A percentile compares a stretch with the other conserved stretches of the same genome.
Evolutionary conservation across 2,888 invertebrate genomes (phyloP).

Genomic region (Siphlonurus alternatus): DNA sequence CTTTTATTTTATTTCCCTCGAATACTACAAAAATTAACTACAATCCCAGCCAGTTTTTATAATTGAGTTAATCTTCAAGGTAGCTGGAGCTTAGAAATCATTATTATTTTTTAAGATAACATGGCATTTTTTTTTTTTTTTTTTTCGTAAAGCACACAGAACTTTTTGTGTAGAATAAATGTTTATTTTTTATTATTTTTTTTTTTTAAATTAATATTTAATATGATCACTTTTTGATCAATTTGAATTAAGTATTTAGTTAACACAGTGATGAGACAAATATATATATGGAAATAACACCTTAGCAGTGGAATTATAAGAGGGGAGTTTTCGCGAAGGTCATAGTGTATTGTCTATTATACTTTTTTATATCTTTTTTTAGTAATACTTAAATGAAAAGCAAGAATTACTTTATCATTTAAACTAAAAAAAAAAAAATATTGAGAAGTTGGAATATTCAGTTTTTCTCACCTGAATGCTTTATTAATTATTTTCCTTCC

Average conservation of each 20-base stretch:
- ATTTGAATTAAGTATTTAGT: background rate
- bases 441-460: background rate
- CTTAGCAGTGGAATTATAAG: background rate
- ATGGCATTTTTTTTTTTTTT: slow-evolving; percentile 10
- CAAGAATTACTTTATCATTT: background rate
- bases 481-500: background rate
- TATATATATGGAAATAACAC: background rate
- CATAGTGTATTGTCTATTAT: too few relatives aligned
- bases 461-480: background rate
- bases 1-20: background rate
- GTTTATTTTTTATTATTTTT: background rate
- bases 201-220: slow-evolving; percentile 4
- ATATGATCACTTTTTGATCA: background rate
- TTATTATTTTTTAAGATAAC: slow-evolving; percentile 11
- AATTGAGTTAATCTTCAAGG: background rate
- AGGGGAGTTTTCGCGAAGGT: too few relatives aligned
- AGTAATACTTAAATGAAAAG: background rate
- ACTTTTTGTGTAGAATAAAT: background rate
- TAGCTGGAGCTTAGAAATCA: background rate
- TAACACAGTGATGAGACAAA: background rate
- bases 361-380: too few relatives aligned
- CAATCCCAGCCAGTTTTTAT: background rate
- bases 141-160: slow-evolving; percentile 7
- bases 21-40: background rate
- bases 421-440: background rate